phyloP scores from a whole-genome alignment of 2,888 invertebrate genomes.

The Drosophila leonis region DNA sequence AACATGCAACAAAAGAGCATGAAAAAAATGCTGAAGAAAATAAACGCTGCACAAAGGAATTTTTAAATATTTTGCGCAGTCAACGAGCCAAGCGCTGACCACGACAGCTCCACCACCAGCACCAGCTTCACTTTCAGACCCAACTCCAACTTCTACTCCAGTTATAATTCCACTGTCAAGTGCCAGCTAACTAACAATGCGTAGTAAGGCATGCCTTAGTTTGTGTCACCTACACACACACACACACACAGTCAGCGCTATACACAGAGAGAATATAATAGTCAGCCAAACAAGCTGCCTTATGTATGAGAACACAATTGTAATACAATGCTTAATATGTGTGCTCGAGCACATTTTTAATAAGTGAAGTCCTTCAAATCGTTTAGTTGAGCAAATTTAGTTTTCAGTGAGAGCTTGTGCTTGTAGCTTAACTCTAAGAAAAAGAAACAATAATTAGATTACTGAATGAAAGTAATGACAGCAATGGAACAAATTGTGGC shows the following conservation, averaged over 20 bases:
- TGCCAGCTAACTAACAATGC: constrained; percentile 40
- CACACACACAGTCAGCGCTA: not conserved
- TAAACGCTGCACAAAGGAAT: constrained; percentile 56
- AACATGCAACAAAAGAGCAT: constrained; percentile 9
- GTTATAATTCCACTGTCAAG: constrained; percentile 4
- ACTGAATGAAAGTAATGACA: no score
- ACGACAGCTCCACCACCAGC: constrained; percentile 15
- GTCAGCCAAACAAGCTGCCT: constrained; percentile 6
- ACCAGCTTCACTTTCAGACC: not conserved
- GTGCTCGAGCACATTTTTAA: not conserved
- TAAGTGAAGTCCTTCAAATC: not conserved
- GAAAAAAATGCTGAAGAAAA: constrained; percentile 18
- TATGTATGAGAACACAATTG: constrained; percentile 2
- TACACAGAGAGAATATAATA: not conserved
- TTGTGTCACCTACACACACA: constrained; percentile 6
- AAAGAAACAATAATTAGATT: no score
- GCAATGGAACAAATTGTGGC: no score
- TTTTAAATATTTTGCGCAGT: constrained; percentile 55
- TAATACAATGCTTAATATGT: constrained; percentile 1
- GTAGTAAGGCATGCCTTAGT: constrained; percentile 1
- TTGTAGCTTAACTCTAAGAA: not conserved
- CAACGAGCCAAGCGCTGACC: constrained; percentile 50
- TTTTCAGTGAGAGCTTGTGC: not conserved
- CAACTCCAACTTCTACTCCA: not conserved
- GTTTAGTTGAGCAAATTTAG: constrained; percentile 1